A percentile compares a stretch with the other conserved stretches of the same genome.
Evolutionary conservation across 2,888 invertebrate genomes (phyloP).

Genomic region (Euphydryas editha): DNA sequence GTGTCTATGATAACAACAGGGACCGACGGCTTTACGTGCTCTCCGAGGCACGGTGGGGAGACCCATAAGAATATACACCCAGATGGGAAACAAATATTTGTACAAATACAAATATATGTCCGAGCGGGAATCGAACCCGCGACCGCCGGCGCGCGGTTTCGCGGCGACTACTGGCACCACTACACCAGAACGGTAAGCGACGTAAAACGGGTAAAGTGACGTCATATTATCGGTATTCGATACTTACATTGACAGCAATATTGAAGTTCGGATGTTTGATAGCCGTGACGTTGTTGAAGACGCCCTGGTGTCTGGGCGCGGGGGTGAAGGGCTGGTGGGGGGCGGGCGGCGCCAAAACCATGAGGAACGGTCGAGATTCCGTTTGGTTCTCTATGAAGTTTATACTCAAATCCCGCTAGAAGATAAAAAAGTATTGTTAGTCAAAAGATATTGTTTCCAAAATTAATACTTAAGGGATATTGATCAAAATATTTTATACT

Average conservation of each 20-base stretch:
- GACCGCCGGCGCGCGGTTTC: too few species aligned
- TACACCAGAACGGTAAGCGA: too few species aligned
- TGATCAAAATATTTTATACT: too few species aligned
- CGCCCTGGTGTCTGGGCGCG: conserved; percentile 87
- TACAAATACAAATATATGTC: too few species aligned
- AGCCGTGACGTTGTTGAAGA: conserved; percentile 84
- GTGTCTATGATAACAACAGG: too few species aligned
- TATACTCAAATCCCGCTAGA: conserved; percentile 60
- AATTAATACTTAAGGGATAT: background rate
- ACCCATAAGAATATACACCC: too few species aligned
- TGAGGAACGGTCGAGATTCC: conserved; percentile 86
- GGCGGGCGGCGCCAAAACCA: conserved; percentile 94
- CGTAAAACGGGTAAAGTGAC: too few species aligned
- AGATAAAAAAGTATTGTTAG: background rate
- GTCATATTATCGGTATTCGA: background rate
- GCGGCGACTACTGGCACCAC: too few species aligned
- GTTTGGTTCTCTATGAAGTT: conserved; percentile 71
- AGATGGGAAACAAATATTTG: too few species aligned
- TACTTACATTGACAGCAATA: conserved; percentile 63
- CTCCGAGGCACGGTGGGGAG: too few species aligned
- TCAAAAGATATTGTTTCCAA: background rate
- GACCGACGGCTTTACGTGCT: too few species aligned
- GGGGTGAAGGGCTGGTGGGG: conserved; percentile 94
- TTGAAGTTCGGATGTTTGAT: conserved; percentile 88
- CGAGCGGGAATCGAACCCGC: too few species aligned